Evolutionary conservation across 2,113 vertebrate species (phyloP), one percentile per base, ranked within the genome.

Genomic region (Elachura formosa): DNA sequence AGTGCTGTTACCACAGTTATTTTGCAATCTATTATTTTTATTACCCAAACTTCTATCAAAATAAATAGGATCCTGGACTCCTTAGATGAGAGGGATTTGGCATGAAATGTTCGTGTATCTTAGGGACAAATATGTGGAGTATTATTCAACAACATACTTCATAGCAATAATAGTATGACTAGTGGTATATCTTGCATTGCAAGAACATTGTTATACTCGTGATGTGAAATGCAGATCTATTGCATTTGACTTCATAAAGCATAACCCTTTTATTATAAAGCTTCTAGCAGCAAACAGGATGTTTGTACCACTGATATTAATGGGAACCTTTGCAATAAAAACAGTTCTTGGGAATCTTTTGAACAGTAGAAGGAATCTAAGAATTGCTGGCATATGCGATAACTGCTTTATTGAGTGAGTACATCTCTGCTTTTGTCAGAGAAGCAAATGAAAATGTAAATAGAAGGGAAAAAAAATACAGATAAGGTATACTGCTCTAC

Each of bases 361-460:
- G 64, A 66, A 49, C 13, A 74, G 93, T 22, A 85, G 73, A 93
- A 90, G 51, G 48, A 84, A 93, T 77, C 87, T 69, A 54, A 61
- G 69, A 41, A 51, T 63, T 81, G 40, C 86, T 81, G 62, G n/a
- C 0, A 0, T 59, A 91, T 46, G 41, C 49, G 75, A 40, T 81
- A 94, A 81, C 67, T 90, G n/a, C 51, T 85, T 90, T 89, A 94
- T 33, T 67, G 80, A 87, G 86, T 18, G 48, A 58, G 31, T 31
- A 71, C 46, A 28, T 86, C 18, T 33, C 82, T n/a, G 24, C 75
- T 91, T 91, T 89, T 90, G 55, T 81, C 73, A 93, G 59, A 74
- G 75, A 52, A 94, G 85, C 75, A 93, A 93, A 88, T 25, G n/a
- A 90, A 77, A 91, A 82, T 14, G 63, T 73, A 94, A 95, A 96